These are phyloP conservation scores for Cariama cristata DNA, from an alignment of 2,113 vertebrate species.

Conservation along the genomic window DNA sequence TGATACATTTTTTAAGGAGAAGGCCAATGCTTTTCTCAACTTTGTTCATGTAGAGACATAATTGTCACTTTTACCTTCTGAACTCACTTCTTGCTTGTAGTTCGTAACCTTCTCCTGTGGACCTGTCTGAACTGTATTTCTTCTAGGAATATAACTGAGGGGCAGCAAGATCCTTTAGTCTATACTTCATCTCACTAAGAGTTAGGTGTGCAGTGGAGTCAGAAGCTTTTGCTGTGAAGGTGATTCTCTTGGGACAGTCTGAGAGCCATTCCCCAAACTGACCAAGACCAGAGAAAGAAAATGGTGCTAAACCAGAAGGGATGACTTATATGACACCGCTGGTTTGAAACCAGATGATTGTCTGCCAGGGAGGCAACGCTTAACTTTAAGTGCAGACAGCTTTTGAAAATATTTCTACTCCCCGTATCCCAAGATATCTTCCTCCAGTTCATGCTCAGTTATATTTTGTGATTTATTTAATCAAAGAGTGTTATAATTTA, in stretches of 20 bases:
- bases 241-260: neutral
- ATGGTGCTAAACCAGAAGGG: neutral
- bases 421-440: neutral
- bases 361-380: neutral
- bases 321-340: neutral
- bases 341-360: neutral
- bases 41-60: slow-evolving; percentile 28
- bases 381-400: neutral
- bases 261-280: neutral
- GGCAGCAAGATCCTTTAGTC: neutral
- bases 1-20: neutral
- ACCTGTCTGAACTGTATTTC: slow-evolving; percentile 1
- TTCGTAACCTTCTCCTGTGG: neutral
- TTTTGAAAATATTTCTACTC: neutral
- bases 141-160: neutral
- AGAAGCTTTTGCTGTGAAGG: neutral
- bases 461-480: neutral
- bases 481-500: neutral
- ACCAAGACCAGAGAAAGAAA: slow-evolving; percentile 14
- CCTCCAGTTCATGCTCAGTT: neutral
- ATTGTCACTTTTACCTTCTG: slow-evolving; percentile 17
- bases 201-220: slow-evolving; percentile 2
- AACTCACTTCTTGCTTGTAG: slow-evolving; percentile 21
- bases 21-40: neutral
- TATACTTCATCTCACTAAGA: slow-evolving; percentile 12